Evolutionary conservation across 1,140 invertebrate species (phyloP).

Genomic region (Cylas formicarius): DNA sequence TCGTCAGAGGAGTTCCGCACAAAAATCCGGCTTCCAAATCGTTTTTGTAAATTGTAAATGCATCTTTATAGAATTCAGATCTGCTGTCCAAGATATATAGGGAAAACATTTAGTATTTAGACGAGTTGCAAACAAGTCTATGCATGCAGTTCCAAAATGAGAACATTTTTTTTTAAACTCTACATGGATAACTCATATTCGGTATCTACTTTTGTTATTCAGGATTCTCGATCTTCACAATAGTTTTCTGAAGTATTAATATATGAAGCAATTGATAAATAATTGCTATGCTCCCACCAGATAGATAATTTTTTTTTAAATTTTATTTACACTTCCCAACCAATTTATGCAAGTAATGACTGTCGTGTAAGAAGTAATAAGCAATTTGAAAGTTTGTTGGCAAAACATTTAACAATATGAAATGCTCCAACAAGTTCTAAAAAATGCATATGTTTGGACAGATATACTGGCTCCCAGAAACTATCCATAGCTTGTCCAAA

Average conservation of each 20-base stretch:
- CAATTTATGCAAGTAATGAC: no score
- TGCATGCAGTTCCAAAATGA: constrained; percentile 8
- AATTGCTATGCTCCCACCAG: no score
- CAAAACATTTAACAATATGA: no score
- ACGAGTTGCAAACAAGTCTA: constrained; percentile 16
- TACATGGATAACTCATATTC: no score
- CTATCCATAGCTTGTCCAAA: no score
- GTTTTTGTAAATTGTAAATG: background rate
- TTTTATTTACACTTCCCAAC: background rate
- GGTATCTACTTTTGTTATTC: background rate
- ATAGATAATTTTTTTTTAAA: constrained; percentile 2
- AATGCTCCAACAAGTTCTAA: no score
- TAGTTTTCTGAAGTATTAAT: background rate
- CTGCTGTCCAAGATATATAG: no score
- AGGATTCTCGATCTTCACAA: background rate
- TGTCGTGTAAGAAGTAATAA: no score
- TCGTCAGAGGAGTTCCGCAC: constrained; percentile 5
- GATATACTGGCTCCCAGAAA: no score
- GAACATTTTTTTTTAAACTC: constrained; percentile 6
- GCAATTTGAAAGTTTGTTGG: no score
- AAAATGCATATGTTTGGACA: no score
- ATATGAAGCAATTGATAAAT: background rate
- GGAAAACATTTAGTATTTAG: constrained; percentile 15
- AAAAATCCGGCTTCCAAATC: constrained; percentile 8
- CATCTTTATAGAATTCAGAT: no score